Evolutionary conservation across 2,113 vertebrate species (phyloP).

Genomic region (Danionella cerebrum): DNA sequence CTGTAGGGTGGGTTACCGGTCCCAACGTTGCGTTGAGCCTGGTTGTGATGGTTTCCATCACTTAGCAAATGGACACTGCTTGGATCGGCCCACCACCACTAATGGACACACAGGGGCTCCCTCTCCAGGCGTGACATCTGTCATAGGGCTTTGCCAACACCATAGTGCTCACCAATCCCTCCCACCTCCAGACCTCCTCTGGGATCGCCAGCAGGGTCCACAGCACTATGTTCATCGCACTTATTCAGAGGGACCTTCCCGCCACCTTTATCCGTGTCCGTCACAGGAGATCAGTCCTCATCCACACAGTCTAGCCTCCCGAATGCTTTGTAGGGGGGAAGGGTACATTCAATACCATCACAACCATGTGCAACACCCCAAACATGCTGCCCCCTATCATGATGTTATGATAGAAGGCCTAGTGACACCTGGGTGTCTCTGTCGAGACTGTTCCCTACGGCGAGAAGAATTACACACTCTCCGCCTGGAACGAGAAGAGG

Average conservation of each 20-base stretch:
- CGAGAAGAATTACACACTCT: conserved; percentile 68
- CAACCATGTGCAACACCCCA: conserved; percentile 50
- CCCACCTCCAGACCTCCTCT: conserved; percentile 66
- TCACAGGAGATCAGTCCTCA: conserved; percentile 53
- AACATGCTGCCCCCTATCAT: conserved; percentile 61
- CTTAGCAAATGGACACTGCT: conserved; percentile 66
- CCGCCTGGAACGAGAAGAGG: conserved; percentile 61
- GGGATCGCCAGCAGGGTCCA: conserved; percentile 59
- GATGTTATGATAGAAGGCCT: conserved; percentile 70
- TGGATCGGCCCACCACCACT: conserved; percentile 54
- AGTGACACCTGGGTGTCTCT: conserved; percentile 60
- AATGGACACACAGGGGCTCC: conserved; percentile 53
- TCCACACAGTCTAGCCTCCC: conserved; percentile 49
- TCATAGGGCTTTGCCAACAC: conserved; percentile 67
- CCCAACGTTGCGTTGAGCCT: conserved; percentile 62
- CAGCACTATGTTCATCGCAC: conserved; percentile 67
- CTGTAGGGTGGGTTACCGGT: conserved; percentile 69
- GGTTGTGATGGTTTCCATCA: conserved; percentile 61
- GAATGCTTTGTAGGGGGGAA: conserved; percentile 56
- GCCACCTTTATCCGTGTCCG: conserved; percentile 64
- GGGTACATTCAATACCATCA: conserved; percentile 56
- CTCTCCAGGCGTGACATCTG: conserved; percentile 45
- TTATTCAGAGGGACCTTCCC: conserved; percentile 63
- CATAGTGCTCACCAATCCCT: conserved; percentile 60
- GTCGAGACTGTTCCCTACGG: conserved; percentile 70